These are phyloP conservation scores for Pollenia griseotomentosa DNA, from an alignment of 2,888 invertebrate genomes.

Conservation along the genomic window DNA sequence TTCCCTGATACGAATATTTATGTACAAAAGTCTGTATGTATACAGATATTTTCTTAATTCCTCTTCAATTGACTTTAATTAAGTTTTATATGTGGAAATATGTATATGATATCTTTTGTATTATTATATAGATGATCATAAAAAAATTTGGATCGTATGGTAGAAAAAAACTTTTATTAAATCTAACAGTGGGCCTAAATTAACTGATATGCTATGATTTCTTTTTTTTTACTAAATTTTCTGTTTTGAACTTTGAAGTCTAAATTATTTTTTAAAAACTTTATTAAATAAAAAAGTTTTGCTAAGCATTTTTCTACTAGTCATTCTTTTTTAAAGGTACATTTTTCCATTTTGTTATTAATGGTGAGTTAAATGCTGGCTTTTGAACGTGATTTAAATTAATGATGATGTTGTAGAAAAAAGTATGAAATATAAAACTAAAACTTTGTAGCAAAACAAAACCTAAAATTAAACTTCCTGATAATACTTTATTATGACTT, in stretches of 20 bases:
- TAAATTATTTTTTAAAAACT: too few relatives aligned
- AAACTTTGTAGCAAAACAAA: conserved; percentile 8
- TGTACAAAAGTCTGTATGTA: too few relatives aligned
- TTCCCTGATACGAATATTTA: too few relatives aligned
- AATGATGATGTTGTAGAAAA: conserved; percentile 57
- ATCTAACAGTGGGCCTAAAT: conserved; percentile 8
- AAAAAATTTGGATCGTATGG: neutral
- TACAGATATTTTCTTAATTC: conserved; percentile 68
- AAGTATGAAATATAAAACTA: conserved; percentile 51
- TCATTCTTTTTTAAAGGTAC: neutral
- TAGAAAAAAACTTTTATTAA: neutral
- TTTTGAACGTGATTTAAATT: conserved; percentile 66
- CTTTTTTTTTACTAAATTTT: neutral
- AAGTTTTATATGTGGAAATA: conserved; percentile 63
- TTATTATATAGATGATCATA: neutral
- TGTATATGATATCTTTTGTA: neutral
- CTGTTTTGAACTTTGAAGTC: neutral
- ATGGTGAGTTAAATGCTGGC: conserved; percentile 34
- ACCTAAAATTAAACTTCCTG: neutral
- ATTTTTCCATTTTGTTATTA: conserved; percentile 6
- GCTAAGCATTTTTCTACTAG: neutral
- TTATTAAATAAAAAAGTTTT: neutral
- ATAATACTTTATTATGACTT: conserved; percentile 26
- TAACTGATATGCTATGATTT: neutral
- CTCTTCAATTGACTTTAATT: conserved; percentile 82